Conservation (phyloP, 2,113 vertebrate genomes). For the Peromyscus polionotus region DNA sequence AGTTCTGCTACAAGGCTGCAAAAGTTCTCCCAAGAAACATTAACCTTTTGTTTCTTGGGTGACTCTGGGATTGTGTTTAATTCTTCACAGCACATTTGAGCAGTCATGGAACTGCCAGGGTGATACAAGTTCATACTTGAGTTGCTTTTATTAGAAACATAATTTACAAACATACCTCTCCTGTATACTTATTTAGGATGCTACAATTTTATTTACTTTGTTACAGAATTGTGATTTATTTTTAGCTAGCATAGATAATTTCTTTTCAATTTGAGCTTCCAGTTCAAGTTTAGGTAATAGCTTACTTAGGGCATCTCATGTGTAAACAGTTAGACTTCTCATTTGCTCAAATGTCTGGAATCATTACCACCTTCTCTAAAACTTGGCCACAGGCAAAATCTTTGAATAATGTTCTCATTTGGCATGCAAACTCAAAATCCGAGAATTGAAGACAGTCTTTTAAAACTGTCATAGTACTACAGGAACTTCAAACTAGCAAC, state of each 20-base stretch:
- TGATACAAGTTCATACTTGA: not conserved
- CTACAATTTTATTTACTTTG: not conserved
- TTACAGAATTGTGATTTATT: not conserved
- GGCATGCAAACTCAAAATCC: conserved; percentile 62
- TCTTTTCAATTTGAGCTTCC: conserved; percentile 45
- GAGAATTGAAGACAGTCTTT: conserved; percentile 47
- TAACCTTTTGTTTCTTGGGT: not conserved
- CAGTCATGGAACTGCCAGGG: not conserved
- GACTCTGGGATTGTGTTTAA: not conserved
- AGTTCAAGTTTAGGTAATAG: conserved; percentile 36
- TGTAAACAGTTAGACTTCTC: conserved; percentile 44
- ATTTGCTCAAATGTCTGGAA: conserved; percentile 56
- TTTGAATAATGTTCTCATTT: conserved; percentile 65
- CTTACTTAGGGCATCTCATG: not conserved
- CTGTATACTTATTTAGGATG: not conserved
- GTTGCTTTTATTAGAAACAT: not conserved
- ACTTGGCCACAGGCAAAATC: conserved; percentile 63
- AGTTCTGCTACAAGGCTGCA: not conserved
- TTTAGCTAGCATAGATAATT: not conserved
- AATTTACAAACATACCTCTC: not conserved
- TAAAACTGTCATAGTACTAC: conserved; percentile 57
- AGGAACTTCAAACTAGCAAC: conserved; percentile 49
- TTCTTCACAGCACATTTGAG: not conserved
- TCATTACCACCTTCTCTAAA: conserved; percentile 61
- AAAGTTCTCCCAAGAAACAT: not conserved